Percentiles rank a stretch among this genome's conserved stretches.
Conservation (phyloP, 2,888 invertebrate genomes). For the Agrochola litura region DNA sequence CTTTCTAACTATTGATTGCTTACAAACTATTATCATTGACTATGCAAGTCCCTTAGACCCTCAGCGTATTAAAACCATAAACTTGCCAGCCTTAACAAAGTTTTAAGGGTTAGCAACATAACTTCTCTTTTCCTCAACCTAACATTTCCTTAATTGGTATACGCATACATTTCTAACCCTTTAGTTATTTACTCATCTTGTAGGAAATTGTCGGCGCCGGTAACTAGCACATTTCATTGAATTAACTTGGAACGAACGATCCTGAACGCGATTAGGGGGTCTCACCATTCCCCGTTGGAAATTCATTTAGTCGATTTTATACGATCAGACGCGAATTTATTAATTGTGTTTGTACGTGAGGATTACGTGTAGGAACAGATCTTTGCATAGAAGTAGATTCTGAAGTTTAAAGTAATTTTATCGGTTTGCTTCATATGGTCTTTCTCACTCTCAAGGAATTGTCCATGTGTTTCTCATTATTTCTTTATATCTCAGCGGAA, state of each 20-base stretch:
- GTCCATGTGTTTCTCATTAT: too few species aligned
- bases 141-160: conserved; percentile 22
- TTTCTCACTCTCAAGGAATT: not conserved
- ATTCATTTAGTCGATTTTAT: conserved; percentile 55
- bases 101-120: conserved; percentile 9
- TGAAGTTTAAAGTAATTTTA: conserved; percentile 11
- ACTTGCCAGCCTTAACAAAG: conserved; percentile 10
- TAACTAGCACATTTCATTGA: conserved; percentile 66
- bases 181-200: conserved; percentile 44
- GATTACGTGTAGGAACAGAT: conserved; percentile 1
- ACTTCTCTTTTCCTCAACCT: not conserved
- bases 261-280: conserved; percentile 55
- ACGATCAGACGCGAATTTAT: conserved; percentile 46
- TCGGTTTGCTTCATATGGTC: not conserved
- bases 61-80: conserved; percentile 1
- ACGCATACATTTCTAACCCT: conserved; percentile 45
- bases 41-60: not conserved
- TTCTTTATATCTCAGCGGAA: too few species aligned
- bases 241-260: conserved; percentile 64
- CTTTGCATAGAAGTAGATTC: not conserved
- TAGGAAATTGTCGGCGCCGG: conserved; percentile 71
- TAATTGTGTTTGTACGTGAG: conserved; percentile 38
- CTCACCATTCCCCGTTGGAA: conserved; percentile 40
- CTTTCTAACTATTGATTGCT: not conserved
- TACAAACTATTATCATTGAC: not conserved